These are phyloP conservation scores for Cecropterus lyciades DNA, from an alignment of 1,140 invertebrate species.

Conservation along the genomic window DNA sequence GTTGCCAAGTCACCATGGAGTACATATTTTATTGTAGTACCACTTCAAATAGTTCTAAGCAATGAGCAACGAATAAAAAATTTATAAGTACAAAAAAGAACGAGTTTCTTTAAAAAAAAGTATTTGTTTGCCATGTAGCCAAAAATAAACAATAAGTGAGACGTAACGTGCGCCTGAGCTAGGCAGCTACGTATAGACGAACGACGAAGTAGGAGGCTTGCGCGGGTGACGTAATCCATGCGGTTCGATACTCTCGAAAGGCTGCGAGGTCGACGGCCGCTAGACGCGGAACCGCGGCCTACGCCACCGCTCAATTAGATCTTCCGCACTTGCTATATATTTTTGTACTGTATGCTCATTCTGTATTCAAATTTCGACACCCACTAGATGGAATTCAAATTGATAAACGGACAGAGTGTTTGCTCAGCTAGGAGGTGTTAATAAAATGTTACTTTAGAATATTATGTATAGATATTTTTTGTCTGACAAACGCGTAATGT, in stretches of 20 bases:
- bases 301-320: conserved; percentile 73
- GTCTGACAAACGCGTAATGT: too few species aligned
- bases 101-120: background rate
- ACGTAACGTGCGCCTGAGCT: conserved; percentile 35
- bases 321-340: conserved; percentile 61
- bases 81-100: background rate
- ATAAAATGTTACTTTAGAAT: background rate
- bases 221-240: conserved; percentile 75
- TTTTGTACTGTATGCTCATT: conserved; percentile 7
- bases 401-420: background rate
- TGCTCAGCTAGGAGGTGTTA: background rate
- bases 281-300: conserved; percentile 78
- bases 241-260: conserved; percentile 81
- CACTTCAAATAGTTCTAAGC: too few species aligned
- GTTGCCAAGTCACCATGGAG: too few species aligned
- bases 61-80: too few species aligned
- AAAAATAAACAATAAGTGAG: conserved; percentile 40
- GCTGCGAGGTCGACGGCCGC: conserved; percentile 74
- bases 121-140: conserved; percentile 6
- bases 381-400: background rate
- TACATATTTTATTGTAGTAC: too few species aligned
- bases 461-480: too few species aligned
- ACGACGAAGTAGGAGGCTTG: conserved; percentile 51
- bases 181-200: conserved; percentile 31
- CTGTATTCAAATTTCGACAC: conserved; percentile 7